A percentile compares a stretch with the other conserved stretches of the same genome.
Evolutionary conservation across 1,140 invertebrate genomes (phyloP).

Genomic region (Papilio helenus): DNA sequence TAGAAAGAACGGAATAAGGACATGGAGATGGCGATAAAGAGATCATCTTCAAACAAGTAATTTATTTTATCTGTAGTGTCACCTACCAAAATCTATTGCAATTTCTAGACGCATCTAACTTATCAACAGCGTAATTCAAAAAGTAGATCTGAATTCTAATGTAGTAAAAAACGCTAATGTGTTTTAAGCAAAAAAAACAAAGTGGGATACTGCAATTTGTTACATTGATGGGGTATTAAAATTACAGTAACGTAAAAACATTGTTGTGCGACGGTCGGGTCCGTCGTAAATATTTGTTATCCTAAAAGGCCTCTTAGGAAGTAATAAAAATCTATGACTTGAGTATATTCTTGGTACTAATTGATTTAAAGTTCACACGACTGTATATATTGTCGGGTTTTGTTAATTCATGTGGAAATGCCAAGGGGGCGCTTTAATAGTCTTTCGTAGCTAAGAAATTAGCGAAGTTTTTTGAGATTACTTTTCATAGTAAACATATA

Average conservation of each 20-base stretch:
- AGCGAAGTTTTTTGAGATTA: too few species aligned
- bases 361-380: constrained; percentile 37
- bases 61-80: too few species aligned
- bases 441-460: too few species aligned
- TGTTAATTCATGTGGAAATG: neutral
- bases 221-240: constrained; percentile 20
- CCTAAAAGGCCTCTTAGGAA: constrained; percentile 37
- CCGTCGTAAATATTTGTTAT: constrained; percentile 36
- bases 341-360: constrained; percentile 33
- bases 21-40: too few species aligned
- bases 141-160: too few species aligned
- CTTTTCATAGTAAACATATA: too few species aligned
- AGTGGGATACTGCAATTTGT: neutral
- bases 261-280: constrained; percentile 20
- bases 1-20: too few species aligned
- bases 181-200: neutral
- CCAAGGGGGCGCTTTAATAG: too few species aligned
- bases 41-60: too few species aligned
- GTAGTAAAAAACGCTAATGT: neutral
- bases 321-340: constrained; percentile 36
- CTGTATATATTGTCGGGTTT: neutral
- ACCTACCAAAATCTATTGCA: too few species aligned
- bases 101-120: too few species aligned
- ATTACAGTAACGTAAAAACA: constrained; percentile 36
- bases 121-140: too few species aligned